A percentile compares a stretch with the other conserved stretches of the same genome.
Evolutionary conservation across 1,140 invertebrate genomes (phyloP).

Genomic region (Drosophila repletoides): DNA sequence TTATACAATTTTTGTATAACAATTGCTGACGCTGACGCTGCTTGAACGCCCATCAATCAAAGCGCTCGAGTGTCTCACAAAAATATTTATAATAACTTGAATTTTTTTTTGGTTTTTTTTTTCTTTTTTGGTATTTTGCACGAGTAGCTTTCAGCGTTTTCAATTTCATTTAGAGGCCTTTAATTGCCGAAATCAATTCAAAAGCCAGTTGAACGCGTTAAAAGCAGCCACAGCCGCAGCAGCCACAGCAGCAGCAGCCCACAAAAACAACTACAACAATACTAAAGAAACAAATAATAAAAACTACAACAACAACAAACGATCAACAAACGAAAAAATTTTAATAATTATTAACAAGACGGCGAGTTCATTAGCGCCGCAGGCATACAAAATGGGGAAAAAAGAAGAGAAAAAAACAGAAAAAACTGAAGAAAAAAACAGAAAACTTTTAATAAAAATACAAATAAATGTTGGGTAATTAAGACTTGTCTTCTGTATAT

Average conservation of each 20-base stretch:
- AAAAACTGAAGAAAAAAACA: conserved; percentile 10
- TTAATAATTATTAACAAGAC: conserved; percentile 79
- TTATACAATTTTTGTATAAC: conserved; percentile 34
- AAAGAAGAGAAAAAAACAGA: conserved; percentile 2
- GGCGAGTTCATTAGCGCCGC: conserved; percentile 72
- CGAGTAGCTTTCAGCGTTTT: conserved; percentile 67
- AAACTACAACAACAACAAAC: conserved; percentile 15
- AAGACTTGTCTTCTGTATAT: conserved; percentile 57
- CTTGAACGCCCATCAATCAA: conserved; percentile 68
- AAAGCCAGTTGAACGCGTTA: conserved; percentile 76
- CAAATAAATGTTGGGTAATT: conserved; percentile 78
- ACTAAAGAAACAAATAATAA: conserved; percentile 3
- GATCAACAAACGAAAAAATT: conserved; percentile 49
- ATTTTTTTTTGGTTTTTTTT: conserved; percentile 42
- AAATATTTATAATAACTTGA: conserved; percentile 75
- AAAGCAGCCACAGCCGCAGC: conserved; percentile 65
- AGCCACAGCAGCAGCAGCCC: conserved; percentile 25
- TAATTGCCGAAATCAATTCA: conserved; percentile 79
- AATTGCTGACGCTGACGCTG: conserved; percentile 51
- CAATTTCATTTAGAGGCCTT: conserved; percentile 74
- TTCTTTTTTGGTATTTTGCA: conserved; percentile 18
- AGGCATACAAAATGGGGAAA: conserved; percentile 23
- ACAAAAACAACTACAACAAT: too few species aligned
- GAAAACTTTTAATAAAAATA: conserved; percentile 53
- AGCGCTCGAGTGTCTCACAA: conserved; percentile 58